A percentile compares a stretch with the other conserved stretches of the same genome.
These are phyloP conservation scores for Rosalia funebris DNA, from an alignment of 2,888 invertebrate species.

Conservation along the genomic window DNA sequence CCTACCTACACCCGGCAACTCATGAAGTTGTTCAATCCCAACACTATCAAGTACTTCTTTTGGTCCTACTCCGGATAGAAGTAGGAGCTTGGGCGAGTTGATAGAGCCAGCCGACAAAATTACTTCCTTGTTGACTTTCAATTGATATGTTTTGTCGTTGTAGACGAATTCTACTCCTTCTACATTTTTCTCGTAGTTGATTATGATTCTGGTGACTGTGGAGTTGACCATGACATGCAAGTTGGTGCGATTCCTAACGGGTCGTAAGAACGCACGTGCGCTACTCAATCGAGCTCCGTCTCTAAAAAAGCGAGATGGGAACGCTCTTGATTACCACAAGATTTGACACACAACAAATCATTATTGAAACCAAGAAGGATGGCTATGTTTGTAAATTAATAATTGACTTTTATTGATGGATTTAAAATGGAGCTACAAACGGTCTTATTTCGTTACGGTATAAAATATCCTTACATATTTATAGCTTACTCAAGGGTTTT, in stretches of 20 bases:
- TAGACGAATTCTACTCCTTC: slow-evolving; percentile 70
- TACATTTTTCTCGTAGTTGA: slow-evolving; percentile 63
- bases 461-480: too few relatives aligned
- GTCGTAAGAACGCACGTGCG: slow-evolving; percentile 70
- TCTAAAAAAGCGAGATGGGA: slow-evolving; percentile 25
- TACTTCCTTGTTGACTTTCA: slow-evolving; percentile 68
- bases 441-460: too few relatives aligned
- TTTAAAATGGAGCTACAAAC: too few relatives aligned
- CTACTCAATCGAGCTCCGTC: slow-evolving; percentile 62
- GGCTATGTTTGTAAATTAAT: too few relatives aligned
- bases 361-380: too few relatives aligned
- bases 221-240: slow-evolving; percentile 71
- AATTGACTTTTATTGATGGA: too few relatives aligned
- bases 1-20: slow-evolving; percentile 74
- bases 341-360: background rate
- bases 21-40: slow-evolving; percentile 69
- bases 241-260: slow-evolving; percentile 67
- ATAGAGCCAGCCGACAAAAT: slow-evolving; percentile 70
- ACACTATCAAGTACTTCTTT: slow-evolving; percentile 68
- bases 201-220: slow-evolving; percentile 68
- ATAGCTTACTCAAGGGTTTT: too few relatives aligned
- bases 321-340: background rate
- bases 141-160: slow-evolving; percentile 63
- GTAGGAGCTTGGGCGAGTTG: slow-evolving; percentile 73
- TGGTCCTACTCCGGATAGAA: slow-evolving; percentile 74